These are phyloP conservation scores for Silurus asotus DNA, from an alignment of 2,113 vertebrate species.

Conservation along the genomic window DNA sequence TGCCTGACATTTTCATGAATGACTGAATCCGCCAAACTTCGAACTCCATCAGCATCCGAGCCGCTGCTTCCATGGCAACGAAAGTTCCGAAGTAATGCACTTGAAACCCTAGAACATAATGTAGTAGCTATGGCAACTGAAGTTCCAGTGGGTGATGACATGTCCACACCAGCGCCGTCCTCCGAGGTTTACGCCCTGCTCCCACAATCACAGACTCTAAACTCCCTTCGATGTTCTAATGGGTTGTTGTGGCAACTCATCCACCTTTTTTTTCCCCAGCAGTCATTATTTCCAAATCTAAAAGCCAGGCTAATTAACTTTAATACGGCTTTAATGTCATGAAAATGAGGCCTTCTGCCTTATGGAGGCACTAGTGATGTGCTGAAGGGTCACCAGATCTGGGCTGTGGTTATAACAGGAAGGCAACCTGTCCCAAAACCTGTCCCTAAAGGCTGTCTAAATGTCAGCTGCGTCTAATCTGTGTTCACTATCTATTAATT, in stretches of 20 bases:
- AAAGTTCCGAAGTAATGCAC: constrained; percentile 35
- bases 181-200: constrained; percentile 3
- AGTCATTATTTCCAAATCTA: constrained; percentile 4
- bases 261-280: not conserved
- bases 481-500: not conserved
- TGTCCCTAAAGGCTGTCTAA: not conserved
- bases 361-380: not conserved
- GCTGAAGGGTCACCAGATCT: not conserved
- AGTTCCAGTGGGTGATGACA: constrained; percentile 33
- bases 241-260: not conserved
- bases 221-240: constrained; percentile 18
- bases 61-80: constrained; percentile 54
- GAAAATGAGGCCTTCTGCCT: not conserved
- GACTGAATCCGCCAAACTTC: constrained; percentile 31
- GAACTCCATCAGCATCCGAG: constrained; percentile 31
- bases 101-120: constrained; percentile 29
- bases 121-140: constrained; percentile 51
- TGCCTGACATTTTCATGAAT: constrained; percentile 42
- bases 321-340: not conserved
- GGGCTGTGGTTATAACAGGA: not conserved
- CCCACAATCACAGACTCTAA: not conserved
- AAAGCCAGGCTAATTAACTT: constrained; percentile 15
- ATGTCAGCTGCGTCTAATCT: not conserved
- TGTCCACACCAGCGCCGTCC: not conserved
- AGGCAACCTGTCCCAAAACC: not conserved